These are phyloP conservation scores for Desoria tigrina DNA, from an alignment of 2,888 invertebrate genomes.

Conservation along the genomic window DNA sequence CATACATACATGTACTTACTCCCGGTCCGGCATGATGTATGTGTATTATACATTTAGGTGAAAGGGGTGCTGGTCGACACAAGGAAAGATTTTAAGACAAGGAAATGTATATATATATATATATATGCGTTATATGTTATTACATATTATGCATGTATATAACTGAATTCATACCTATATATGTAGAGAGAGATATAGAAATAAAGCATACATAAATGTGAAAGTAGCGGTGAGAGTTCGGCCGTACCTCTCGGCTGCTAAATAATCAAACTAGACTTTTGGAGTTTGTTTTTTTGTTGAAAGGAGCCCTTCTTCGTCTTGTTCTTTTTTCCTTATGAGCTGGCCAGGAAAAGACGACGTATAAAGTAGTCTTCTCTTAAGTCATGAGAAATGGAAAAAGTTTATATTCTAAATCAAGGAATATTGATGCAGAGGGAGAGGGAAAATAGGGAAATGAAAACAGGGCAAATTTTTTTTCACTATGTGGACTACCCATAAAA, in stretches of 20 bases:
- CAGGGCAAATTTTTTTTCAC: conserved; percentile 41
- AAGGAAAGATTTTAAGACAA: conserved; percentile 10
- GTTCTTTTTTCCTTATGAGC: neutral
- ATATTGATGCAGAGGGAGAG: conserved; percentile 47
- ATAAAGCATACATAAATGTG: conserved; percentile 21
- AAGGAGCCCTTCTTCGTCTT: conserved; percentile 17
- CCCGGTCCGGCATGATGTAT: no score
- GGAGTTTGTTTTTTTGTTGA: conserved; percentile 3
- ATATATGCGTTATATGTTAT: neutral
- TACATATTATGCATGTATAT: neutral
- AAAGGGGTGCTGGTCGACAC: neutral
- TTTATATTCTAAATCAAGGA: conserved; percentile 51
- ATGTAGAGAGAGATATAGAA: neutral
- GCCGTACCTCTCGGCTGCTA: conserved; percentile 27
- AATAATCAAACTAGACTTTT: conserved; percentile 40
- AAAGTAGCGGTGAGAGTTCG: conserved; percentile 32
- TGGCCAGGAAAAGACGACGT: conserved; percentile 18
- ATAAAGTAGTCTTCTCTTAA: conserved; percentile 24
- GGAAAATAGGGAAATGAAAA: conserved; percentile 43
- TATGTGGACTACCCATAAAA: conserved; percentile 49
- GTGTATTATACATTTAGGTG: no score
- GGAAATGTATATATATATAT: no score
- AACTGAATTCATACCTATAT: neutral
- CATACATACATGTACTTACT: no score
- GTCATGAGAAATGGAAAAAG: conserved; percentile 48